Percentiles rank a stretch among this genome's conserved stretches.
phyloP scores from a whole-genome alignment of 2,113 vertebrate genomes.

The Apodemus sylvaticus region DNA sequence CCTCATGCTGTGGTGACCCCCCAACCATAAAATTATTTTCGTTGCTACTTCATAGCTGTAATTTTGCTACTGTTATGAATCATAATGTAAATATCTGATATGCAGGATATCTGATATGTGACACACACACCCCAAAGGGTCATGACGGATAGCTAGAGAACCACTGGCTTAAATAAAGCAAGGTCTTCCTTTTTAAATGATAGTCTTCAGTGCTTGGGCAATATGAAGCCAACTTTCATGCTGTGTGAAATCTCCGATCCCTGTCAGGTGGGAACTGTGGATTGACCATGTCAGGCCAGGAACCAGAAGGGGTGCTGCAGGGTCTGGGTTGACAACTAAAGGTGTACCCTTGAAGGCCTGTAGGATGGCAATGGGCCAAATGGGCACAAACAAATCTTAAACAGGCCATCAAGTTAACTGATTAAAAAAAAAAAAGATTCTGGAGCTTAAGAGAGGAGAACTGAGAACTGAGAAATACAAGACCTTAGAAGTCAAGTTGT shows the following conservation, averaged over 20 bases:
- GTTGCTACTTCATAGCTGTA: not conserved
- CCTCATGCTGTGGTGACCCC: not conserved
- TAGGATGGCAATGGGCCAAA: not conserved
- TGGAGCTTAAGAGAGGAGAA: not conserved
- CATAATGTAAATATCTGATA: not conserved
- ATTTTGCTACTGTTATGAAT: not conserved
- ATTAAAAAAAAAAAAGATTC: not conserved
- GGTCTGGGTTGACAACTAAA: not conserved
- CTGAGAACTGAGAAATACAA: slow-evolving; percentile 3
- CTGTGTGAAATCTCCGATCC: not conserved
- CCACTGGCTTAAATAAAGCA: not conserved
- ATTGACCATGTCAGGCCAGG: not conserved
- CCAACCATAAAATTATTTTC: not conserved
- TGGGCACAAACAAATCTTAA: not conserved
- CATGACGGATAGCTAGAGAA: not conserved
- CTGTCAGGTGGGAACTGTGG: not conserved
- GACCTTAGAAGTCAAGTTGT: not conserved
- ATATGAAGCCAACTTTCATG: not conserved
- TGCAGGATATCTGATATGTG: not conserved
- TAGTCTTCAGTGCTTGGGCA: not conserved
- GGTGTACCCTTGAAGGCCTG: not conserved
- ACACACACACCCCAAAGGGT: not conserved
- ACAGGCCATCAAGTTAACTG: not conserved
- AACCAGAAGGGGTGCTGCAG: not conserved
- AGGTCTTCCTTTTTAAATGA: not conserved